A percentile compares a stretch with the other conserved stretches of the same genome.
Conservation (phyloP, 2,888 invertebrate species). For the Itoplectis maculator region DNA sequence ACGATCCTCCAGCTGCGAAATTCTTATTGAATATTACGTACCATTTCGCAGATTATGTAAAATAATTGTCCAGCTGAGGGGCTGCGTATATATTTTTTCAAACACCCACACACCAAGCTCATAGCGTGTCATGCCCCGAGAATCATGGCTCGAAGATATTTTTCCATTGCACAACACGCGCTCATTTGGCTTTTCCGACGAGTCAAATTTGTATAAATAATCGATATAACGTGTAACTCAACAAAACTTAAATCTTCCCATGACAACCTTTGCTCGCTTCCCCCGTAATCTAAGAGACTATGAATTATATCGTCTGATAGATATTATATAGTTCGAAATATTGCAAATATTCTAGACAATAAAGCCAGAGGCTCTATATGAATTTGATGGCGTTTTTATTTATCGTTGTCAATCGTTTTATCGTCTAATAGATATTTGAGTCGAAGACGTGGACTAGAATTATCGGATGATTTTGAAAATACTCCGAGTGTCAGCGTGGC, state of each 20-base stretch:
- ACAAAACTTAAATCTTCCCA: constrained; percentile 54
- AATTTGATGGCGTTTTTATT: constrained; percentile 6
- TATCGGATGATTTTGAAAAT: not conserved
- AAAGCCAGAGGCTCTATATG: constrained; percentile 47
- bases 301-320: constrained; percentile 49
- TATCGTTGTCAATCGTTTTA: not conserved
- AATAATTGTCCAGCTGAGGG: constrained; percentile 13
- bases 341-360: constrained; percentile 54
- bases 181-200: constrained; percentile 34
- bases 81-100: constrained; percentile 59
- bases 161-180: constrained; percentile 53
- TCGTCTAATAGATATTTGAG: not conserved
- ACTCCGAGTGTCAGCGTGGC: not conserved
- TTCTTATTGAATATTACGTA: constrained; percentile 28
- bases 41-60: constrained; percentile 33
- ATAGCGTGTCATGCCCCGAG: constrained; percentile 35
- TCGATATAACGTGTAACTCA: constrained; percentile 40
- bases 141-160: constrained; percentile 52
- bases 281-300: constrained; percentile 45
- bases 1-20: constrained; percentile 27
- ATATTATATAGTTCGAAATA: constrained; percentile 33
- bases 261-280: constrained; percentile 53
- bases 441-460: not conserved
- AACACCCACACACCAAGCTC: constrained; percentile 36
- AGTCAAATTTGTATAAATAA: constrained; percentile 44